Percentiles rank a stretch among this genome's conserved stretches.
Evolutionary conservation across 2,888 invertebrate species (phyloP).

Genomic region (Callyntrura sp.): DNA sequence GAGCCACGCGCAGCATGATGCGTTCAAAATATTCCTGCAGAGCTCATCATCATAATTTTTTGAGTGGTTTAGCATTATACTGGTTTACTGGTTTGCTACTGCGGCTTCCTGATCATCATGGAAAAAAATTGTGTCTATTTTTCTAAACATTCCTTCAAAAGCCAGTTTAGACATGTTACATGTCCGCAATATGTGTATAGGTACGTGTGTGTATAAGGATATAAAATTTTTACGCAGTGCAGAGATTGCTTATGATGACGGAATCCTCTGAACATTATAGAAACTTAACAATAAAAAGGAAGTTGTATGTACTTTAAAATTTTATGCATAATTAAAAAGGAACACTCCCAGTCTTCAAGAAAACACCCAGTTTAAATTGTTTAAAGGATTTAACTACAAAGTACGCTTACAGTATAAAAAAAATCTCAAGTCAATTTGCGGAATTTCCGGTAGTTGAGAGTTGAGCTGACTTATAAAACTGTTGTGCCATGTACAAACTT

Average conservation of each 20-base stretch:
- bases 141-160: not conserved
- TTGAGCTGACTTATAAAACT: not conserved
- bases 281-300: slow-evolving; percentile 16
- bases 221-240: no score
- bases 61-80: slow-evolving; percentile 13
- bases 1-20: slow-evolving; percentile 40
- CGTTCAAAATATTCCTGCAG: slow-evolving; percentile 38
- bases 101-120: slow-evolving; percentile 6
- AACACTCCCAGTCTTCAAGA: slow-evolving; percentile 33
- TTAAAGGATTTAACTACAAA: not conserved
- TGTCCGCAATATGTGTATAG: not conserved
- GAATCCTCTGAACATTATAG: not conserved
- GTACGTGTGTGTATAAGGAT: not conserved
- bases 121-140: not conserved
- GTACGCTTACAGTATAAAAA: not conserved
- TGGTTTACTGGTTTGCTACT: not conserved
- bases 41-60: slow-evolving; percentile 52
- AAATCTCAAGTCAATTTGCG: not conserved
- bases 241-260: no score
- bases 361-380: slow-evolving; percentile 1
- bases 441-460: slow-evolving; percentile 11
- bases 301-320: slow-evolving; percentile 11
- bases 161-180: not conserved
- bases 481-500: not conserved
- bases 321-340: slow-evolving; percentile 30